These are phyloP conservation scores for Lepus timidus DNA, from an alignment of 2,113 vertebrate species.

Conservation along the genomic window DNA sequence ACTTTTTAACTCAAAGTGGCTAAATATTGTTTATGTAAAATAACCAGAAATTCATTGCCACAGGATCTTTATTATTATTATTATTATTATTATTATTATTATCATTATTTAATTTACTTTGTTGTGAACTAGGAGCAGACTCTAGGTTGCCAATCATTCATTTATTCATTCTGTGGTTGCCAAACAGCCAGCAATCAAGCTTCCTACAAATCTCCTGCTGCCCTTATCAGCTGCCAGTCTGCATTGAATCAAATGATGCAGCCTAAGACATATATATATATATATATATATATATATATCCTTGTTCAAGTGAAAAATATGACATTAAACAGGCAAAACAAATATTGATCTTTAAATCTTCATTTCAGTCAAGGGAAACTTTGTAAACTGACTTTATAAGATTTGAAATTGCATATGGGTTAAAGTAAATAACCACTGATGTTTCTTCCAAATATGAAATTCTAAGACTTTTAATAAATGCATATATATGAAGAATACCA, in stretches of 20 bases:
- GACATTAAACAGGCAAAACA: not conserved
- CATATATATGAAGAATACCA: not conserved
- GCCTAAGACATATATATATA: not conserved
- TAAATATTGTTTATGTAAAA: not conserved
- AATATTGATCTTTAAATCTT: not conserved
- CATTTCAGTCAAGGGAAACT: slow-evolving; percentile 32
- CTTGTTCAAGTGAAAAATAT: not conserved
- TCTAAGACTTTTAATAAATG: not conserved
- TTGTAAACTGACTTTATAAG: not conserved
- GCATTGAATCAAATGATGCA: not conserved
- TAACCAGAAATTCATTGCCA: not conserved
- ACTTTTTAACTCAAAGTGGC: not conserved
- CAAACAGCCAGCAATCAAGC: not conserved
- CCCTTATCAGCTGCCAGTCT: not conserved
- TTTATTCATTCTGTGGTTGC: not conserved
- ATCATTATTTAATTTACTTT: not conserved
- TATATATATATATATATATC: not conserved
- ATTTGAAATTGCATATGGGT: not conserved
- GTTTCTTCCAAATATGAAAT: not conserved
- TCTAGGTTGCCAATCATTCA: not conserved
- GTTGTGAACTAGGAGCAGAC: not conserved
- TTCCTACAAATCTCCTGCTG: not conserved
- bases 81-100: not conserved
- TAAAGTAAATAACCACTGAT: slow-evolving; percentile 8
- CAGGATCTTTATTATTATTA: not conserved